Conservation (phyloP, 2,113 vertebrate genomes). For the Aix galericulata region DNA sequence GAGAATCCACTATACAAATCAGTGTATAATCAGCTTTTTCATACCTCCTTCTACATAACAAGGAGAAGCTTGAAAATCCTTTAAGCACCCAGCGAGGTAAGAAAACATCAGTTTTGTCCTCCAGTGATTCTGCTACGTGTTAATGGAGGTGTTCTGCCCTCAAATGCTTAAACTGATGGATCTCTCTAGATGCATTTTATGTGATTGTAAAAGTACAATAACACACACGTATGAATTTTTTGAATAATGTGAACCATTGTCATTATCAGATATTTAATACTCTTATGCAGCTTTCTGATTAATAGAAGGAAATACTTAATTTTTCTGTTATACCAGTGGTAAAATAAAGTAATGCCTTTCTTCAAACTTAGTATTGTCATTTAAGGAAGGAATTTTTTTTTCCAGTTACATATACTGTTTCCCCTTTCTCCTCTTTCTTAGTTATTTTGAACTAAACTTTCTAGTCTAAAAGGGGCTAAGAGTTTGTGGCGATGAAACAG, state of each 20-base stretch:
- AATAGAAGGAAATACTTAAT: background rate
- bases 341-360: background rate
- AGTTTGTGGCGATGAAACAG: background rate
- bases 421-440: background rate
- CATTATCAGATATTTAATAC: background rate
- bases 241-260: background rate
- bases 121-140: background rate
- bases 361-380: background rate
- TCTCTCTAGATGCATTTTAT: background rate
- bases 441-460: background rate
- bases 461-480: background rate
- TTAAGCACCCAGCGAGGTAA: background rate
- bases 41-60: background rate
- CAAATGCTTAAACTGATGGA: background rate
- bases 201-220: background rate
- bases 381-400: background rate
- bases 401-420: background rate
- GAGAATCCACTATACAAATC: background rate
- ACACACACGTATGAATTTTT: fast-evolving
- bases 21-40: background rate
- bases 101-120: background rate
- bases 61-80: background rate
- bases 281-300: background rate
- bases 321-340: background rate
- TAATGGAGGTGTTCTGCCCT: background rate